Evolutionary conservation across 2,113 vertebrate genomes (phyloP), one percentile per base, ranked within the genome.

Genomic region (Talpa occidentalis): DNA sequence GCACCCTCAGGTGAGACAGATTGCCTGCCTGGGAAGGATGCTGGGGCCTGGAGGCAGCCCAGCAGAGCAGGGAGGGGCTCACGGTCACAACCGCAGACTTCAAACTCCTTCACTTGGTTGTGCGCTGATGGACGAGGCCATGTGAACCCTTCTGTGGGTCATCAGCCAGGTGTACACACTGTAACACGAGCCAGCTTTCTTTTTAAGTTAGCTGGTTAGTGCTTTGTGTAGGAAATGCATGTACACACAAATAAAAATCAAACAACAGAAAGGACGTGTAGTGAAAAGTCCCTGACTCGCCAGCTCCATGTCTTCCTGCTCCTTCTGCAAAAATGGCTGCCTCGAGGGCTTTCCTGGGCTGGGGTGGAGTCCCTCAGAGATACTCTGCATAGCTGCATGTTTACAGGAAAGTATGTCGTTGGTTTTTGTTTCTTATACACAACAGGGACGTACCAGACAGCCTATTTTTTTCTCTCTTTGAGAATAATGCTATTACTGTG

Each of bases 381-480:
- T 10, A 8, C 3, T 26, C 69, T 30, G n/a, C 30, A 2, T 3
- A 2, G 47, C 72, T 37, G 32, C 44, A 3, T 2, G 5, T 56
- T 67, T 28, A 14, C 47, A 30, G 10, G 66, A 49, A 54, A 49
- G 24, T 3, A 1, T 24, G 4, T 12, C n/a, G 12, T 78, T 64
- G 17, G 4, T 12, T 74, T 35, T 26, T 15, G 0, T 40, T 40
- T 52, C 49, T 54, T 2, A 56, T 16, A 54, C 17, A 2, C 17
- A 15, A 0, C 40, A 2, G 30, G 66, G 69, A 30, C 32, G 2
- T 19, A 14, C 0, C 0, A 0, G 3, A 2, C 0, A 28, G 21
- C 24, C n/a, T 42, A 2, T 74, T 84, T 87, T 17, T 32, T 26
- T 64, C 21, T 74, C 19, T 89, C 47, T 93, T 24, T 66, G 73